A percentile compares a stretch with the other conserved stretches of the same genome.
phyloP scores from a whole-genome alignment of 2,888 invertebrate genomes.

The Sabellastarte sp. region DNA sequence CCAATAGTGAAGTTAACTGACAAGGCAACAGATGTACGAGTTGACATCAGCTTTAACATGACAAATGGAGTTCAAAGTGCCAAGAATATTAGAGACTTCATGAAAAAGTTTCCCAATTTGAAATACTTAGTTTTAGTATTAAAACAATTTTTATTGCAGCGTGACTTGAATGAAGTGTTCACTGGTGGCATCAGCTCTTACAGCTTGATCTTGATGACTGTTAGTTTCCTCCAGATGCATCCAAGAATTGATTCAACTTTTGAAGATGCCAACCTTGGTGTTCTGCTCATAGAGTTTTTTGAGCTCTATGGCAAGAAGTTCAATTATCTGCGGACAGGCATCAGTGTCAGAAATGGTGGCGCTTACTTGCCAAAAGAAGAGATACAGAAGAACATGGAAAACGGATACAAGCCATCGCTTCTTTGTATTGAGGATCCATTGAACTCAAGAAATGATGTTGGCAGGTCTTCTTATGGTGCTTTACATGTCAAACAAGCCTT shows the following conservation, averaged over 20 bases:
- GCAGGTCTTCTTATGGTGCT: slow-evolving; percentile 93
- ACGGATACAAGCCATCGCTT: slow-evolving; percentile 86
- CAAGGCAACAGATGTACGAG: slow-evolving; percentile 80
- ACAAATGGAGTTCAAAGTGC: slow-evolving; percentile 96
- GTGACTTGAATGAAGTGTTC: slow-evolving; percentile 98
- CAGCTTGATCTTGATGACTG: slow-evolving; percentile 96
- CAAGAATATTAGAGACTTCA: slow-evolving; percentile 85
- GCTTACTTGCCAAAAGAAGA: slow-evolving; percentile 92
- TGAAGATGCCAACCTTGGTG: slow-evolving; percentile 74
- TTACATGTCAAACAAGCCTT: slow-evolving; percentile 89
- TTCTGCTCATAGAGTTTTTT: slow-evolving; percentile 92
- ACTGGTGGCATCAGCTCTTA: slow-evolving; percentile 99
- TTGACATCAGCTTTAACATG: slow-evolving; percentile 99
- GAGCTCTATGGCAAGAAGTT: slow-evolving; percentile 96
- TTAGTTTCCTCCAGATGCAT: slow-evolving; percentile 76
- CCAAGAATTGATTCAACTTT: slow-evolving; percentile 14
- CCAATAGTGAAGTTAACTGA: slow-evolving; percentile 98
- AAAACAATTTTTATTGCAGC: slow-evolving; percentile 96
- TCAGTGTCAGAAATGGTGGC: slow-evolving; percentile 69
- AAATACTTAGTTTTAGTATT: slow-evolving; percentile 93
- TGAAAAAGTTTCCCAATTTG: slow-evolving; percentile 69
- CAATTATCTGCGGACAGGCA: slow-evolving; percentile 86
- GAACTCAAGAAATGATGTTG: slow-evolving; percentile 90
- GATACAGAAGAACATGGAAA: slow-evolving; percentile 83
- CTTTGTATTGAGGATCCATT: slow-evolving; percentile 98